A percentile compares a stretch with the other conserved stretches of the same genome.
phyloP scores from a whole-genome alignment of 2,797 vertebrate genomes.

The Sternarchorhynchus goeldii region DNA sequence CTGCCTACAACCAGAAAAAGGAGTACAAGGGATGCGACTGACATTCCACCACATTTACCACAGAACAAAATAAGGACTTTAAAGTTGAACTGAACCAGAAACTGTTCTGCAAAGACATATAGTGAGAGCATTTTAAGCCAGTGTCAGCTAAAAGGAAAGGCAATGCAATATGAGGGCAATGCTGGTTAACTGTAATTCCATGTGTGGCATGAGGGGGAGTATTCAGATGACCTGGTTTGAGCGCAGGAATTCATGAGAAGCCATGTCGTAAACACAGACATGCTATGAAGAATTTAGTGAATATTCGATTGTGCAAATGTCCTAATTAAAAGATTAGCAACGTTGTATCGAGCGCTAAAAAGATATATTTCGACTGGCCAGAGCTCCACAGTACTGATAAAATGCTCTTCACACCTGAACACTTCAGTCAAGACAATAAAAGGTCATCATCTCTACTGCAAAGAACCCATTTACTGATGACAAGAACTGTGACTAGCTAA shows the following conservation, averaged over 20 bases:
- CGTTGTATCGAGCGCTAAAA: not conserved
- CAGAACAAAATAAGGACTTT: not conserved
- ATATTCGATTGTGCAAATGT: not conserved
- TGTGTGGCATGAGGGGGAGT: not conserved
- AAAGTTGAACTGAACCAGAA: too few relatives aligned
- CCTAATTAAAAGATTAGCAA: not conserved
- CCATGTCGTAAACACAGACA: not conserved
- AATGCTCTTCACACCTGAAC: not conserved
- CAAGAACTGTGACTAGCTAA: not conserved
- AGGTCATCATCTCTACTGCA: constrained; percentile 1
- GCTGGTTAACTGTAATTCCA: not conserved
- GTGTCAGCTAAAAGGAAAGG: not conserved
- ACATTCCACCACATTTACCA: not conserved
- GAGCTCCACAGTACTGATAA: not conserved
- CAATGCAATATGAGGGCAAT: constrained; percentile 10
- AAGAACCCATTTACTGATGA: constrained; percentile 23
- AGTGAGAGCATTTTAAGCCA: too few relatives aligned
- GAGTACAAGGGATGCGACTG: not conserved
- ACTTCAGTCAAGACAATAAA: not conserved
- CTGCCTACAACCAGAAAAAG: too few relatives aligned
- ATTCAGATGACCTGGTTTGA: not conserved
- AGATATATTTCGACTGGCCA: not conserved
- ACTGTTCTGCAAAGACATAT: too few relatives aligned
- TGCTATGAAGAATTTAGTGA: not conserved
- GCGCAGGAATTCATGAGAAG: not conserved